Conservation (phyloP, 2,888 invertebrate species). For the Ochlodes sylvanus region DNA sequence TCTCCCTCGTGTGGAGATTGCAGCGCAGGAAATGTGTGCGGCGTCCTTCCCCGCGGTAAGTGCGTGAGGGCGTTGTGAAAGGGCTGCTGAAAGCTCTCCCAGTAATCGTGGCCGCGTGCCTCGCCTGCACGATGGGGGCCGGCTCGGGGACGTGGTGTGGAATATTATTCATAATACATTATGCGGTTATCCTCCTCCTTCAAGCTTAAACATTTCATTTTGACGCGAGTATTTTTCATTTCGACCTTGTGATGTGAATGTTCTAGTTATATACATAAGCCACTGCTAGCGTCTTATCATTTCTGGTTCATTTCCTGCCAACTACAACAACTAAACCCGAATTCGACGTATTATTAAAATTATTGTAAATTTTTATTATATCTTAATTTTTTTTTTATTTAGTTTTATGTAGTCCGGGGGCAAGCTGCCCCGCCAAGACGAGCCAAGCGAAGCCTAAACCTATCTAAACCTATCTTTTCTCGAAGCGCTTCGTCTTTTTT, state of each 20-base stretch:
- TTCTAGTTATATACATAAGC: too few relatives aligned
- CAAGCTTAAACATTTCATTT: background rate
- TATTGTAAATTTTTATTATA: too few relatives aligned
- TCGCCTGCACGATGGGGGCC: background rate
- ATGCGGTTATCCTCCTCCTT: background rate
- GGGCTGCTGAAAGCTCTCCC: conserved; percentile 24
- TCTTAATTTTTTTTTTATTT: too few relatives aligned
- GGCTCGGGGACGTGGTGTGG: background rate
- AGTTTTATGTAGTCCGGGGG: too few relatives aligned
- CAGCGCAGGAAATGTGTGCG: conserved; percentile 19
- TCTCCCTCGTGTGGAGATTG: conserved; percentile 1
- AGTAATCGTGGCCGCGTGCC: conserved; percentile 20
- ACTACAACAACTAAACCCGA: too few relatives aligned
- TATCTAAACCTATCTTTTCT: too few relatives aligned
- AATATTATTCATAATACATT: background rate
- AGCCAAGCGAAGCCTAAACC: too few relatives aligned
- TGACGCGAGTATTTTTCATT: background rate
- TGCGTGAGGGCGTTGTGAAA: conserved; percentile 24
- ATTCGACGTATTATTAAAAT: too few relatives aligned
- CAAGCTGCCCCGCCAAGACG: too few relatives aligned
- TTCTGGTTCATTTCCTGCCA: too few relatives aligned
- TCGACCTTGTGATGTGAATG: background rate
- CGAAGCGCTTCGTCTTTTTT: too few relatives aligned
- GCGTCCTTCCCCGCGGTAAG: conserved; percentile 6
- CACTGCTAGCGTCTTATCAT: too few relatives aligned